These are phyloP conservation scores for Aricia artaxerxes DNA, from an alignment of 2,888 invertebrate species.

Conservation along the genomic window DNA sequence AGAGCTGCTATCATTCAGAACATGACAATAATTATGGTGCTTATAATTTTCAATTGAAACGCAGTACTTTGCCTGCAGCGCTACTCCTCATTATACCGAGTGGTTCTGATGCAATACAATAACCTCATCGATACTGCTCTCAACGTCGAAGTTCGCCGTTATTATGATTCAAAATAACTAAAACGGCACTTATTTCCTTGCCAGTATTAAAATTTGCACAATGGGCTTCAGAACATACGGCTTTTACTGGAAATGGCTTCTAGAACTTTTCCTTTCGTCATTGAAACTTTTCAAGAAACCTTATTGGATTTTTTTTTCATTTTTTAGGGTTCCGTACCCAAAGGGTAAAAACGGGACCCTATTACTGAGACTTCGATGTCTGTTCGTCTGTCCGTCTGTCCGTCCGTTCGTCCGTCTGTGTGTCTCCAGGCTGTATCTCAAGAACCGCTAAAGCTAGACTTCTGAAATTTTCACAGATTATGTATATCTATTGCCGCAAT, in stretches of 20 bases:
- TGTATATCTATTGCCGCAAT: no score
- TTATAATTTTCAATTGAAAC: conserved; percentile 14
- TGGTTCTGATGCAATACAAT: conserved; percentile 2
- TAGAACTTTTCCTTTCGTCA: neutral
- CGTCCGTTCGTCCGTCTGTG: no score
- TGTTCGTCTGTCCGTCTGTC: no score
- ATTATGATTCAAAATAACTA: conserved; percentile 24
- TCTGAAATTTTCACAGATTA: no score
- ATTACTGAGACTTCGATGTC: no score
- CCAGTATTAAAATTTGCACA: neutral
- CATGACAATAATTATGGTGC: conserved; percentile 14
- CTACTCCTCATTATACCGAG: conserved; percentile 11
- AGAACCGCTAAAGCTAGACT: no score
- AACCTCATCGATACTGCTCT: conserved; percentile 14
- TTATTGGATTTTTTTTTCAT: no score
- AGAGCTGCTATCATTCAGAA: neutral
- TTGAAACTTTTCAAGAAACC: neutral
- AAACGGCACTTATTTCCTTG: neutral
- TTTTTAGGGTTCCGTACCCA: no score
- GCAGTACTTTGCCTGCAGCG: neutral
- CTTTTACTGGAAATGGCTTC: neutral
- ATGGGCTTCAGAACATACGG: neutral
- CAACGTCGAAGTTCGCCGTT: neutral
- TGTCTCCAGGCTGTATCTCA: no score
- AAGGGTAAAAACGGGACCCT: no score